These are phyloP conservation scores for Chelonoidis abingdonii DNA, from an alignment of 2,113 vertebrate genomes.

Conservation along the genomic window DNA sequence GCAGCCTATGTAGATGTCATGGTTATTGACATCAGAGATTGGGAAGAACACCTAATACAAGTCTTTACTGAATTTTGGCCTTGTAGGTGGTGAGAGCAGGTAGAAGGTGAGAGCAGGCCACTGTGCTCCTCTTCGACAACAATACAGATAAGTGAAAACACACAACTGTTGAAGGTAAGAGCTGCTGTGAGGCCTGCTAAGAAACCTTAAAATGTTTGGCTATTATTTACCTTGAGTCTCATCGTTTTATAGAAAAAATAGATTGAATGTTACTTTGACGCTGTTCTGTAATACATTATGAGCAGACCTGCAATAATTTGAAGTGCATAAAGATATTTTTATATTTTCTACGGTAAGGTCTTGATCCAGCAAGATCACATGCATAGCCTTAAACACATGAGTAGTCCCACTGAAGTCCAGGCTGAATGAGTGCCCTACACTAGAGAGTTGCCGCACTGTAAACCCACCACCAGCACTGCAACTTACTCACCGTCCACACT, in stretches of 20 bases:
- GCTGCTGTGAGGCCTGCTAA: not conserved
- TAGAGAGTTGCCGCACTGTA: too few species aligned
- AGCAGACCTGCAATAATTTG: not conserved
- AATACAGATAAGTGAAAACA: not conserved
- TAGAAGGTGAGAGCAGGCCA: not conserved
- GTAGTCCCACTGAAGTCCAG: not conserved
- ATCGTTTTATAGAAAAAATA: not conserved
- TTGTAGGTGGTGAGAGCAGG: not conserved
- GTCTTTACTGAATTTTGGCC: not conserved
- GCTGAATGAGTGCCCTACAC: not conserved
- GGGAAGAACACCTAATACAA: not conserved
- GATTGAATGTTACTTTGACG: not conserved
- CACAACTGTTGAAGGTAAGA: not conserved
- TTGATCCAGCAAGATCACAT: not conserved
- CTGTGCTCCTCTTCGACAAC: not conserved
- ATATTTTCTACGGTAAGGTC: not conserved
- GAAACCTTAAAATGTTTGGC: not conserved
- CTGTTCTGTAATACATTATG: accelerated
- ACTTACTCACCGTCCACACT: too few species aligned
- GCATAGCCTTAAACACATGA: not conserved
- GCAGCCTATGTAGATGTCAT: not conserved
- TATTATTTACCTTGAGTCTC: not conserved
- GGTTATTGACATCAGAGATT: not conserved
- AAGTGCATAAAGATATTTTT: not conserved
- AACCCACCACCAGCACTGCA: too few species aligned